Percentiles rank a stretch among this genome's conserved stretches.
These are phyloP conservation scores for Australoheros facetus DNA, from an alignment of 2,797 vertebrate species.

Conservation along the genomic window DNA sequence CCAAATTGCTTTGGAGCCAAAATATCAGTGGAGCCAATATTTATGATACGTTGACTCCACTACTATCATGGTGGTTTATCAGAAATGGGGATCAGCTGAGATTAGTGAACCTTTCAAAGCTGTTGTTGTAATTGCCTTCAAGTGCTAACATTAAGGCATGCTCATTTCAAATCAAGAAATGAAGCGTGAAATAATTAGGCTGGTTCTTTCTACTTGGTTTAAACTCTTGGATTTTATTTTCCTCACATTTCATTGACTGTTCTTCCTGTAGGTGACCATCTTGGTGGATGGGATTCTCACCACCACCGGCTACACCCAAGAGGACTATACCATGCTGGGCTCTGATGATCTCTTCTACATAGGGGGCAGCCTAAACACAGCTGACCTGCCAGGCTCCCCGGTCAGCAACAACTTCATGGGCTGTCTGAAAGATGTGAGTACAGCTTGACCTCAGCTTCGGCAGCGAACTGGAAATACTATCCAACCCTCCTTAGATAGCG, in stretches of 20 bases:
- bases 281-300: slow-evolving; percentile 94
- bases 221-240: slow-evolving; percentile 32
- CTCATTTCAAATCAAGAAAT: slow-evolving; percentile 60
- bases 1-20: slow-evolving; percentile 26
- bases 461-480: slow-evolving; percentile 59
- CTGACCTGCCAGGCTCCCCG: slow-evolving; percentile 92
- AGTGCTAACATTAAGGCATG: slow-evolving; percentile 57
- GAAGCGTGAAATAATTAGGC: slow-evolving; percentile 68
- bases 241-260: background rate
- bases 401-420: slow-evolving; percentile 99
- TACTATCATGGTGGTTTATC: slow-evolving; percentile 55
- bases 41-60: slow-evolving; percentile 51
- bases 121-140: slow-evolving; percentile 65
- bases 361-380: slow-evolving; percentile 93
- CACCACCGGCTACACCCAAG: slow-evolving; percentile 95
- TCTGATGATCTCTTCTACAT: slow-evolving; percentile 98
- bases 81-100: slow-evolving; percentile 61
- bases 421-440: slow-evolving; percentile 96
- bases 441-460: slow-evolving; percentile 47
- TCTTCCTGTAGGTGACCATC: slow-evolving; percentile 87
- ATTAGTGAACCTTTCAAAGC: slow-evolving; percentile 63
- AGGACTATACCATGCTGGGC: slow-evolving; percentile 97
- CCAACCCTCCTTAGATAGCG: slow-evolving; percentile 41
- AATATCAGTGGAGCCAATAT: slow-evolving; percentile 42
- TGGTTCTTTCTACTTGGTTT: slow-evolving; percentile 49